Evolutionary conservation across 2,888 invertebrate species (phyloP).

Genomic region (Apotomis betuletana): DNA sequence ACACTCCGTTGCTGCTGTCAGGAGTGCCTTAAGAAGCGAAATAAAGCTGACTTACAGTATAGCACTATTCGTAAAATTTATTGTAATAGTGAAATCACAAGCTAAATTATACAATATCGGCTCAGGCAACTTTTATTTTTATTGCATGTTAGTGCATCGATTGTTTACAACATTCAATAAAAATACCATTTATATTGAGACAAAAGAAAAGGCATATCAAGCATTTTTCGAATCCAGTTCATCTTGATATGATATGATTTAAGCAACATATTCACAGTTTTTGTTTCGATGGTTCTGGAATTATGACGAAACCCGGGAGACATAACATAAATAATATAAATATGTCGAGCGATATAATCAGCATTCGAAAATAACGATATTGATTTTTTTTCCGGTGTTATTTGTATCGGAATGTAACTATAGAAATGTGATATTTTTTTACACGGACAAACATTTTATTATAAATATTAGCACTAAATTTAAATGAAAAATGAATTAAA

Average conservation of each 20-base stretch:
- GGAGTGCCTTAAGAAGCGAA: too few relatives aligned
- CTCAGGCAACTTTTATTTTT: not conserved
- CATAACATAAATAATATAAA: conserved; percentile 38
- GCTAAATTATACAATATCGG: too few relatives aligned
- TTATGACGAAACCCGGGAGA: conserved; percentile 30
- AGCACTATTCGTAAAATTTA: too few relatives aligned
- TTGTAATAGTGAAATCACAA: too few relatives aligned
- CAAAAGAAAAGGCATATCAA: conserved; percentile 17
- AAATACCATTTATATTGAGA: conserved; percentile 17
- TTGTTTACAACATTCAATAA: conserved; percentile 20
- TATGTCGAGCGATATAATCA: conserved; percentile 33
- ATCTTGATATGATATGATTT: conserved; percentile 40
- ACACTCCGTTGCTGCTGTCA: too few relatives aligned
- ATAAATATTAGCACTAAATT: too few relatives aligned
- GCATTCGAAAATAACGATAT: conserved; percentile 31
- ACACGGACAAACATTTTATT: too few relatives aligned
- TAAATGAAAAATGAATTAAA: too few relatives aligned
- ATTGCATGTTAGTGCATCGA: not conserved
- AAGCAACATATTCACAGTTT: conserved; percentile 33
- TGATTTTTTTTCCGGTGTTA: conserved; percentile 10
- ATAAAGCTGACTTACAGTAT: too few relatives aligned
- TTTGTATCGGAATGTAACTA: conserved; percentile 3
- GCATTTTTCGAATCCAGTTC: conserved; percentile 32
- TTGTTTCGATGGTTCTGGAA: conserved; percentile 35
- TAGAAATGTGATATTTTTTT: not conserved